Evolutionary conservation across 2,113 vertebrate species (phyloP), one percentile per base, ranked within the genome.

Genomic region (Pleuronectes platessa): DNA sequence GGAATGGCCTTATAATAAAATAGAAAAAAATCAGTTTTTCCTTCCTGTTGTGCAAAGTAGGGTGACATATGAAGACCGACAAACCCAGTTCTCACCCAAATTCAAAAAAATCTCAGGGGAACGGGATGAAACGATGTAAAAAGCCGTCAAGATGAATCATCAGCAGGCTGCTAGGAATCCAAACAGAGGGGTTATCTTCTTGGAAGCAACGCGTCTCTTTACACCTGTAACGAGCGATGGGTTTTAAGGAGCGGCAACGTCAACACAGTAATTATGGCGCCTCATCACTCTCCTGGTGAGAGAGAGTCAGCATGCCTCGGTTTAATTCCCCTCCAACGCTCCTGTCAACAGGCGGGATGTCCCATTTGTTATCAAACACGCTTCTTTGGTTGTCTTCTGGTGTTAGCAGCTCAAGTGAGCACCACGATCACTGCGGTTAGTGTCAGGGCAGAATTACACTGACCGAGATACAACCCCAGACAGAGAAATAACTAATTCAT

Each of bases 311-410:
- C 85, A 86, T 66, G 77, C 47, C 70, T 79, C 49, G 11, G 13
- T 81, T 84, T 88, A 90, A 92, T 89, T 92, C 86, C 86, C 83
- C 81, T 87, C 49, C 82, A 61, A 15, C 51, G 71, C 68, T 65
- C 71, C 78, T 78, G 89, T 84, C 86, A 88, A 87, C 71, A 26
- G 82, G 56, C 61, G 27, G 79, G 84, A 87, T 35, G 42, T 87
- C 84, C 71, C 61, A n/a, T 13, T 84, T 86, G 61, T 79, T 84
- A 67, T 76, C 75, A 78, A 76, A 84, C 67, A 78, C 61, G 49
- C 60, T 27, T 79, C 66, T 74, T 83, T 61, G 66, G 37, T 66
- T 35, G 35, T 78, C 37, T 45, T 73, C 49, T 74, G 64, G 56
- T 60, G 21, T 55, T 61, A 79, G 63, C 5, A 14, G 59, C 76